Conservation (phyloP, 2,113 vertebrate species). For the Indri indri region DNA sequence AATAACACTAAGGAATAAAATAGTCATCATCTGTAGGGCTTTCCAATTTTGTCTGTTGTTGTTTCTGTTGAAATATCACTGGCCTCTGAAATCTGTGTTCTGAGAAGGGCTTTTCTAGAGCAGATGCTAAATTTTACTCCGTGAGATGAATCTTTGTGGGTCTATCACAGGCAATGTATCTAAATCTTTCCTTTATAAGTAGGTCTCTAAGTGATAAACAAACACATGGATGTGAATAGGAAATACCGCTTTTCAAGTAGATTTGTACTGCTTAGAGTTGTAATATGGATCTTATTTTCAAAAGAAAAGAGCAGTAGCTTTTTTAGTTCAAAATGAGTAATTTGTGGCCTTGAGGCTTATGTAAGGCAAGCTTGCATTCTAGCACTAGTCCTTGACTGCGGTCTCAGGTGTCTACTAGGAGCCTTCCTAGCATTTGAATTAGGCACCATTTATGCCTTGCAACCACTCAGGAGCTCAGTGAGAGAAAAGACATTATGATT, state of each 20-base stretch:
- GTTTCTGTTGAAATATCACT: background rate
- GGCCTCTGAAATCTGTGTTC: background rate
- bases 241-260: background rate
- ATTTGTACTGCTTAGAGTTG: constrained; percentile 29
- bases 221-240: background rate
- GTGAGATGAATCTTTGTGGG: background rate
- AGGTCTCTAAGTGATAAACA: background rate
- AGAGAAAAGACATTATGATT: background rate
- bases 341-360: background rate
- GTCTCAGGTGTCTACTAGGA: background rate
- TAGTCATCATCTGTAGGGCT: no score
- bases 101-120: background rate
- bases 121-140: background rate
- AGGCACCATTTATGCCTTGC: background rate
- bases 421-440: background rate
- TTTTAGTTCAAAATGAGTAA: constrained; percentile 28
- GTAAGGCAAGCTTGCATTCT: background rate
- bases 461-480: background rate
- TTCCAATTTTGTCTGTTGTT: background rate
- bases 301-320: constrained; percentile 5
- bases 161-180: background rate
- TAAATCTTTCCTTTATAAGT: background rate
- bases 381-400: background rate
- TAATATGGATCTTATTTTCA: background rate
- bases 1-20: background rate